Evolutionary conservation across 2,113 vertebrate genomes (phyloP), one percentile per base, ranked within the genome.

Genomic region (Gila orcuttii): DNA sequence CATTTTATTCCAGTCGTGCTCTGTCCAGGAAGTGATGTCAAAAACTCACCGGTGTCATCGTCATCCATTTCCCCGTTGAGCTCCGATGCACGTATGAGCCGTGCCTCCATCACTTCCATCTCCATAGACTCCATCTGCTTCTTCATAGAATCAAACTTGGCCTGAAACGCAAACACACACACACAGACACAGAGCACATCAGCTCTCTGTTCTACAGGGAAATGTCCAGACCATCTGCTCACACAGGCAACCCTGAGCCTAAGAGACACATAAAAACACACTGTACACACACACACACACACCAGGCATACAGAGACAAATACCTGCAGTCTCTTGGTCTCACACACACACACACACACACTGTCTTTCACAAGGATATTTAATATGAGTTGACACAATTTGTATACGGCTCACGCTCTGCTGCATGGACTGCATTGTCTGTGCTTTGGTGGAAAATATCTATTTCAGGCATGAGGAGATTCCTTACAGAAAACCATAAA

Each of bases 71-170:
- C 97, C 45, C 97, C 97, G 0, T 98, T 99, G 90, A 99, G 95
- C 86, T 99, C 98, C 0, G 98, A 97, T 0, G 98, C 98, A n/a
- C 96, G 94, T 88, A 99, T 97, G 87, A 99, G 97, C 57, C 97
- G 94, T 83, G 98, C 96, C 88, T 99, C 98, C 97, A 99, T 98
- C 93, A 99, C 98, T 83, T 99, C 98, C 96, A 99, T 96, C 91
- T 99, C 98, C 97, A 99, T 98, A 0, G 96, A 96, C 84, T 98
- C 97, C 97, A 96, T 97, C 89, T 98, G 96, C 88, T 99, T 99
- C 91, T 97, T 98, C 93, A 96, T 95, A 12, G 93, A 94, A 86
- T 99, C 98, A 0, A 96, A 98, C 91, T 97, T 97, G 85, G 92
- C 94, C 98, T 99, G 93, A 81, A 3, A 39, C 15, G 62, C 60